A percentile compares a stretch with the other conserved stretches of the same genome.
phyloP scores from a whole-genome alignment of 2,797 vertebrate species.

The Molossus molossus region DNA sequence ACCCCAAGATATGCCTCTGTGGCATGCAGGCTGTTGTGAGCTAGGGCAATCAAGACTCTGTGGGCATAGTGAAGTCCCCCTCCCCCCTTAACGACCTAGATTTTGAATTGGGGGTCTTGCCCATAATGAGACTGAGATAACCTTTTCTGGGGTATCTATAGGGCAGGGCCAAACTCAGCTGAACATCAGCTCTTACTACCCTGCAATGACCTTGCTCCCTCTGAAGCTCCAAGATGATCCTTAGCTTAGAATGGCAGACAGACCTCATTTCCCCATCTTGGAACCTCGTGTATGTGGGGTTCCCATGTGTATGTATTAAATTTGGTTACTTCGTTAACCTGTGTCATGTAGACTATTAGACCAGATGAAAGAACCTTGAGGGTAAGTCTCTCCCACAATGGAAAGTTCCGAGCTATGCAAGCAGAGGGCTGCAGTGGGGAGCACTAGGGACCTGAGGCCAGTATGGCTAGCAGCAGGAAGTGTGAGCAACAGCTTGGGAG shows the following conservation, averaged over 20 bases:
- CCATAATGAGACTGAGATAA: background rate
- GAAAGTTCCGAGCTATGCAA: background rate
- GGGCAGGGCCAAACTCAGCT: background rate
- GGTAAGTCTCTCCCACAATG: background rate
- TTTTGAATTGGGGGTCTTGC: background rate
- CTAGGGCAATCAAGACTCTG: background rate
- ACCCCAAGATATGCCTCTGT: background rate
- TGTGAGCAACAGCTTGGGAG: background rate
- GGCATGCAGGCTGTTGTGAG: background rate
- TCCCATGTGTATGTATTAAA: background rate
- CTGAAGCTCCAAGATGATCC: background rate
- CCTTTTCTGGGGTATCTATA: background rate
- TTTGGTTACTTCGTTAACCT: background rate
- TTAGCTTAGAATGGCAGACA: background rate
- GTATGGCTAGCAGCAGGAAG: background rate
- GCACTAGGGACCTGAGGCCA: background rate
- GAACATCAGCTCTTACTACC: background rate
- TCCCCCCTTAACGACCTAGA: background rate
- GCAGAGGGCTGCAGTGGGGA: background rate
- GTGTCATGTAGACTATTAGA: background rate
- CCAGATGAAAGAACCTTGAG: background rate
- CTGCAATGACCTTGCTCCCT: background rate
- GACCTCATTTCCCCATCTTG: background rate
- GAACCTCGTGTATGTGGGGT: background rate
- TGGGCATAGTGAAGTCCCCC: background rate